Conservation (phyloP, 2,888 invertebrate genomes). For the Drosophila lacicola region DNA sequence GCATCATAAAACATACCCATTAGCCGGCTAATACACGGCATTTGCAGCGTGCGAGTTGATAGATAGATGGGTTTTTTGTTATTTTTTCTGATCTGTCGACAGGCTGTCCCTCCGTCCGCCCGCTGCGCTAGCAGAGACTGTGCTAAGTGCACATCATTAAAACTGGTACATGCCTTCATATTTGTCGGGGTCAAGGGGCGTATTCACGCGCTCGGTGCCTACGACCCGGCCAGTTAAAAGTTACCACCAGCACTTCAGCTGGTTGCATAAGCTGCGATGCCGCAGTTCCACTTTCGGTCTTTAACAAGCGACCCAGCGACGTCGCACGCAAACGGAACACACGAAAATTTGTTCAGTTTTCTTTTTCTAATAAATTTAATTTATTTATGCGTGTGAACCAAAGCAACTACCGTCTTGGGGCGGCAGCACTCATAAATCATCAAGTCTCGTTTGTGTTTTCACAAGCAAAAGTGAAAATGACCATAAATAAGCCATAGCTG, state of each 20-base stretch:
- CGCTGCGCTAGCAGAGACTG: background rate
- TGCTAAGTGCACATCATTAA: constrained; percentile 31
- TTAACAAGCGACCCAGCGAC: constrained; percentile 15
- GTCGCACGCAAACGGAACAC: constrained; percentile 51
- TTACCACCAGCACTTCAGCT: constrained; percentile 22
- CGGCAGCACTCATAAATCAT: constrained; percentile 54
- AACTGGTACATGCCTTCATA: constrained; percentile 27
- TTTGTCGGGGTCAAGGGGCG: constrained; percentile 35
- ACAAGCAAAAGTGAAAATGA: constrained; percentile 31
- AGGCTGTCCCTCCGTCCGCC: constrained; percentile 11
- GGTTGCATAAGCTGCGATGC: constrained; percentile 55
- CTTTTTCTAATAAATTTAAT: constrained; percentile 57
- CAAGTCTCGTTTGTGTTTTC: constrained; percentile 19
- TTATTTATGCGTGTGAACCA: constrained; percentile 74
- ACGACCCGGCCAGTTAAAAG: constrained; percentile 27
- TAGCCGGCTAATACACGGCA: constrained; percentile 40
- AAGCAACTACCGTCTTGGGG: constrained; percentile 32
- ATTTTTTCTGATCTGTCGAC: constrained; percentile 11
- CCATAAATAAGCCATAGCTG: constrained; percentile 22
- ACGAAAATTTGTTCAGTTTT: constrained; percentile 30
- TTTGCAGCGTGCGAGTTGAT: constrained; percentile 11
- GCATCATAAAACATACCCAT: constrained; percentile 28
- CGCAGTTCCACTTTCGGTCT: constrained; percentile 23
- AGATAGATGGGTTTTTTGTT: constrained; percentile 9
- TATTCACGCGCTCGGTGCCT: constrained; percentile 32